phyloP scores from a whole-genome alignment of 2,113 vertebrate genomes.

The Rhombomys opimus region DNA sequence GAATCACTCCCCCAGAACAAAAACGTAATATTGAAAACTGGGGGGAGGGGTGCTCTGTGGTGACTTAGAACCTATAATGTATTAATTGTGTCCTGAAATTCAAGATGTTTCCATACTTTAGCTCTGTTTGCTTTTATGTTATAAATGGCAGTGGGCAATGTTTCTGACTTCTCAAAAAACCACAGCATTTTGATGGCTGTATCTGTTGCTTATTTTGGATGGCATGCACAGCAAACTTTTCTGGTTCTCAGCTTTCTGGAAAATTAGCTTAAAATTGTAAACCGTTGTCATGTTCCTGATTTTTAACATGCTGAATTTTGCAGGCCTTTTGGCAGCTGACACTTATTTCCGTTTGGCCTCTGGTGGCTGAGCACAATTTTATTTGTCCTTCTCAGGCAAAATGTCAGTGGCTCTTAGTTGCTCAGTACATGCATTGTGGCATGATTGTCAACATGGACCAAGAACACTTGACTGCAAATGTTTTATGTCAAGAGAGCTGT shows the following conservation, averaged over 20 bases:
- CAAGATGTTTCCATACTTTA: conserved; percentile 27
- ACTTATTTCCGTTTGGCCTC: conserved; percentile 47
- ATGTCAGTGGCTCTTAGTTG: conserved; percentile 11
- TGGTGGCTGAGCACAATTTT: conserved; percentile 59
- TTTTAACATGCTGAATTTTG: conserved; percentile 58
- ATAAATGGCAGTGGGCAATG: conserved; percentile 12
- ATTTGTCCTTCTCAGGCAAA: conserved; percentile 46
- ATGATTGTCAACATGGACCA: conserved; percentile 7
- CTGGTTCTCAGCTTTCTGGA: conserved; percentile 59
- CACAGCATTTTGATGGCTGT: neutral
- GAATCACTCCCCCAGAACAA: neutral
- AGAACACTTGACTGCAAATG: neutral
- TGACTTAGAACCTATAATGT: neutral
- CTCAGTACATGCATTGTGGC: conserved; percentile 11
- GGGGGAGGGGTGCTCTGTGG: neutral
- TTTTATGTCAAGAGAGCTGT: conserved; percentile 25
- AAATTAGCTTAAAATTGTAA: conserved; percentile 66
- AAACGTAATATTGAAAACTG: neutral
- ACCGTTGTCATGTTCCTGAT: conserved; percentile 54
- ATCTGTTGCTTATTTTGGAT: conserved; percentile 67
- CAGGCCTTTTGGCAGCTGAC: conserved; percentile 54
- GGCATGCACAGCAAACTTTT: neutral
- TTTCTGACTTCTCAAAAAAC: conserved; percentile 51
- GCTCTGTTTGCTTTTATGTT: conserved; percentile 22
- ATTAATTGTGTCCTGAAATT: conserved; percentile 34